Evolutionary conservation across 2,888 invertebrate genomes (phyloP).

Genomic region (Habroteleia sp.): DNA sequence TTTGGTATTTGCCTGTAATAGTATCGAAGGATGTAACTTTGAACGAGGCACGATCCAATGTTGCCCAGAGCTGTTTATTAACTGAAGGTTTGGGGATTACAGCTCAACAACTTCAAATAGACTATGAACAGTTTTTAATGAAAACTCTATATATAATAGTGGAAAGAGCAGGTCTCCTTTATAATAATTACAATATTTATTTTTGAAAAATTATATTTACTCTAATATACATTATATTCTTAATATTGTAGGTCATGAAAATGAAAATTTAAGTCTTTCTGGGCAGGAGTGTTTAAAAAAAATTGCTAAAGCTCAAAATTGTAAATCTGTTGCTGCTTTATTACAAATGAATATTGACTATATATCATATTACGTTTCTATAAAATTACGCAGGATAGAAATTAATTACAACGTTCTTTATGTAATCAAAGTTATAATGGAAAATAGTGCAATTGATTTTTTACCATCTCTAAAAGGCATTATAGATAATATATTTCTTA

Average conservation of each 20-base stretch:
- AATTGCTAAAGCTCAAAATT: constrained; percentile 84
- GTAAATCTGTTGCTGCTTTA: constrained; percentile 83
- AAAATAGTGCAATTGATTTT: constrained; percentile 85
- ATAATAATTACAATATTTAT: no score
- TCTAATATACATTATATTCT: not conserved
- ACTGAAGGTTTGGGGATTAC: constrained; percentile 87
- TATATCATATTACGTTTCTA: constrained; percentile 86
- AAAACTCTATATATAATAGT: constrained; percentile 86
- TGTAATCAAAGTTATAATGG: constrained; percentile 88
- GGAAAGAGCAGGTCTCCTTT: constrained; percentile 86
- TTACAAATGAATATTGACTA: constrained; percentile 88
- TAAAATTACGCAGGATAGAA: constrained; percentile 84
- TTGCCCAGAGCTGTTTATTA: constrained; percentile 86
- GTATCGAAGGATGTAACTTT: constrained; percentile 69
- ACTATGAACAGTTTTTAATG: constrained; percentile 85
- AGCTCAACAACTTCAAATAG: constrained; percentile 82
- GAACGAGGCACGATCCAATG: constrained; percentile 84
- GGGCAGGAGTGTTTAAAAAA: constrained; percentile 84
- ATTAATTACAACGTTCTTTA: constrained; percentile 86
- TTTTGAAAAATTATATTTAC: not conserved
- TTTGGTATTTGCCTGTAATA: constrained; percentile 75
- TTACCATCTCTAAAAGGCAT: constrained; percentile 86
- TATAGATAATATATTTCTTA: constrained; percentile 85
- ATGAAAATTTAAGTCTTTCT: constrained; percentile 84
- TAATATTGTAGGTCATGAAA: constrained; percentile 83